Base-by-base conservation (phyloP, 1,140 invertebrate species). In the Notospermus geniculatus region DNA sequence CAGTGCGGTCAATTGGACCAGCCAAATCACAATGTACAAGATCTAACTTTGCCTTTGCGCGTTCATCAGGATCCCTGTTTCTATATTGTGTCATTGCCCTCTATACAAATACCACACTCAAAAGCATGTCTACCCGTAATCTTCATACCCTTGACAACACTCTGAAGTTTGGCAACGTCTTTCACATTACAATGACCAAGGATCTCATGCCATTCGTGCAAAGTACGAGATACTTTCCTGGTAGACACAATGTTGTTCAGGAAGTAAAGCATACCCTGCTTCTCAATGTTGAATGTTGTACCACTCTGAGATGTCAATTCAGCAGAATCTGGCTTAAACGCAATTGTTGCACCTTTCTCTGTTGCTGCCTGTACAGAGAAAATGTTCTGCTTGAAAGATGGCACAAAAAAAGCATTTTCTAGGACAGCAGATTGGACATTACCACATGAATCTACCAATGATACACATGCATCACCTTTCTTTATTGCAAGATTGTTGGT, bases 321-420 rank as follows among this genome's bases (percentile, higher is more conserved):
- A n/a, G 56, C 56, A 7, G 25, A 23, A 41, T 57, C 22, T n/a
- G 29, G 36, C 7, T 32, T 45, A 30, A 57, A 57, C 5, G 7
- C 32, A 23, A 57, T 19, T 5, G 13, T 5, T 2, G 46, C 46
- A 23, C 57, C 62, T 39, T 64, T 55, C 28, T 60, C n/a, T n/a
- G 62, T 57, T 29, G 62, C 58, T 41, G 58, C 62, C 17, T 46
- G 62, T 27, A 64, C 62, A 27, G 62, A 64, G 36, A 64, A 64
- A 13, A 64, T 64, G 29, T 64, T 60, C 36, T 59, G 57, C n/a
- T 7, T 19, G 29, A 41, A 66, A 36, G 32, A 27, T 52, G 65
- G 65, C 23, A 64, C 62, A 57, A 39, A 64, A n/a, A 66, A 56
- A 19, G 57, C 57, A 27, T 50, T n/a, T 36, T 36, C 15, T 15